Conservation (phyloP, 2,113 vertebrate species). For the Nestor notabilis region DNA sequence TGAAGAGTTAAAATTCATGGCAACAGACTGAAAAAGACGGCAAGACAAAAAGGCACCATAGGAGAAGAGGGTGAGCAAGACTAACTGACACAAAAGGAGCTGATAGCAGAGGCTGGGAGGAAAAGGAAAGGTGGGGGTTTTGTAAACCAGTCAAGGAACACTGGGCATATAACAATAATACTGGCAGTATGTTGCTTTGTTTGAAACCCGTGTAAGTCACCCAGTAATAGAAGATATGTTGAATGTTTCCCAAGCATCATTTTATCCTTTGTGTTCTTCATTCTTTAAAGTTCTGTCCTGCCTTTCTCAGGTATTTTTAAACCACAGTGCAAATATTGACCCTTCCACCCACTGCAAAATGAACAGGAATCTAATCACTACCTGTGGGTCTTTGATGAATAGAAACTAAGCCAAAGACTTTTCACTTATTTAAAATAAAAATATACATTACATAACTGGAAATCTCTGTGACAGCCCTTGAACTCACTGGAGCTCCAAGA, state of each 20-base stretch:
- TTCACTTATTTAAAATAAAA: neutral
- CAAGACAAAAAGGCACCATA: neutral
- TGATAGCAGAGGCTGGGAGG: neutral
- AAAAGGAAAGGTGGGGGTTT: neutral
- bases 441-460: neutral
- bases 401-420: constrained; percentile 33
- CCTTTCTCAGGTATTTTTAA: constrained; percentile 33
- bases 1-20: neutral
- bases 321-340: constrained; percentile 59
- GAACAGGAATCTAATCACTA: constrained; percentile 49
- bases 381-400: neutral
- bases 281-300: constrained; percentile 28
- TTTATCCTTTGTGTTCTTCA: constrained; percentile 9
- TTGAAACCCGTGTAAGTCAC: constrained; percentile 19
- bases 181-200: neutral
- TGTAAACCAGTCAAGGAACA: neutral
- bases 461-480: neutral
- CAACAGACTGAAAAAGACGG: neutral
- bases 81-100: neutral
- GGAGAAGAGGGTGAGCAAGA: neutral
- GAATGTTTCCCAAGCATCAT: neutral
- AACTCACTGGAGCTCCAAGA: neutral
- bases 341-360: neutral
- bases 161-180: neutral
- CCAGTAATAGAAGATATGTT: neutral